phyloP scores from a whole-genome alignment of 2,888 invertebrate species.

The Melieria picta region DNA sequence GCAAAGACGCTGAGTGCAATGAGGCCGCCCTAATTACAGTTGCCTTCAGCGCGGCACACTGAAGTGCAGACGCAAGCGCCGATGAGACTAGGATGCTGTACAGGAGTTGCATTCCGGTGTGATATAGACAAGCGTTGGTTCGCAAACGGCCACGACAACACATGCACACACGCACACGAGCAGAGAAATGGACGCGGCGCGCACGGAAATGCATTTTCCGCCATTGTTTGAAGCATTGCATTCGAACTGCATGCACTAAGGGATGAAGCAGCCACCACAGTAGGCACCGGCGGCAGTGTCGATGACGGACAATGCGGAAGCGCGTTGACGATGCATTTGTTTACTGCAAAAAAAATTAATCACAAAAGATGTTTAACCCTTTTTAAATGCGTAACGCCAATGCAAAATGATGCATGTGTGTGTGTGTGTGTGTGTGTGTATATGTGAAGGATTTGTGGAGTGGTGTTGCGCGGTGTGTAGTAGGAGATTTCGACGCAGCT shows the following conservation, averaged over 20 bases:
- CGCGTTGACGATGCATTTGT: constrained; percentile 31
- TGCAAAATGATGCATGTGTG: constrained; percentile 14
- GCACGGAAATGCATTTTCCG: constrained; percentile 47
- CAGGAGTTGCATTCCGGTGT: background rate
- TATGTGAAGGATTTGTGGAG: constrained; percentile 6
- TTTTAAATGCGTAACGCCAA: constrained; percentile 29
- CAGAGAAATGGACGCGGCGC: constrained; percentile 11
- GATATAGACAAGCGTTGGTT: background rate
- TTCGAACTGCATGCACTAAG: constrained; percentile 23
- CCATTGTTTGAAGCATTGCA: constrained; percentile 34
- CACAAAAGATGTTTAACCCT: background rate
- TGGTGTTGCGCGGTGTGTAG: background rate
- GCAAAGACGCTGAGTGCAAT: background rate
- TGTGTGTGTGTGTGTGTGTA: background rate
- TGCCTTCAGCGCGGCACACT: background rate
- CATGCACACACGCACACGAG: background rate
- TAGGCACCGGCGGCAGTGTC: constrained; percentile 6
- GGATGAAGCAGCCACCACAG: constrained; percentile 23
- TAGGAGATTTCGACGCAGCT: constrained; percentile 13
- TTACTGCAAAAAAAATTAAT: constrained; percentile 17
- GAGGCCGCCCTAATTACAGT: background rate
- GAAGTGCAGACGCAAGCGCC: background rate
- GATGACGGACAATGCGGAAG: constrained; percentile 22
- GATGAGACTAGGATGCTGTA: background rate
- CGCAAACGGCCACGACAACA: background rate